Evolutionary conservation across 2,888 invertebrate species (phyloP).

Genomic region (Macaria notata): DNA sequence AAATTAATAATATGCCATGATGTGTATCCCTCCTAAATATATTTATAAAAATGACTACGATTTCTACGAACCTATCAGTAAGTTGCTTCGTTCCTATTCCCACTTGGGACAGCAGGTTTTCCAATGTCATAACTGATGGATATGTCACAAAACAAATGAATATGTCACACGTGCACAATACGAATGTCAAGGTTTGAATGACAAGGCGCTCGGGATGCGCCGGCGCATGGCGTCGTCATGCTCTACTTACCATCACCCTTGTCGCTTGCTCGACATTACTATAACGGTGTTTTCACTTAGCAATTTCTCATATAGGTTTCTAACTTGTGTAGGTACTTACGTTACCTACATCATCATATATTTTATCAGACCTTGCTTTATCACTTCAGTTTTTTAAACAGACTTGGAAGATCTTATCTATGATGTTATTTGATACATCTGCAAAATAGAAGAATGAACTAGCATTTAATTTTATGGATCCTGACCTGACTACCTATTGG

Average conservation of each 20-base stretch:
- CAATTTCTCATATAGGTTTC: slow-evolving; percentile 11
- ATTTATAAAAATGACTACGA: no score
- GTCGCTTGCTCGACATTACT: slow-evolving; percentile 40
- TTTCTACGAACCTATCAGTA: slow-evolving; percentile 58
- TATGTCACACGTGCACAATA: slow-evolving; percentile 43
- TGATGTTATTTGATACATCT: not conserved
- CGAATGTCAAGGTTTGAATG: slow-evolving; percentile 66
- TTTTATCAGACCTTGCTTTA: no score
- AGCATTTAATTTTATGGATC: no score
- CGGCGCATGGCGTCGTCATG: slow-evolving; percentile 48
- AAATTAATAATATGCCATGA: no score
- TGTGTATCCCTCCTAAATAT: no score
- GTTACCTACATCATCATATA: not conserved
- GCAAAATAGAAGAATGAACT: not conserved
- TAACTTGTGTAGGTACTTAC: not conserved
- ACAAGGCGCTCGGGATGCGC: slow-evolving; percentile 46
- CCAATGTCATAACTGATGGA: slow-evolving; percentile 55
- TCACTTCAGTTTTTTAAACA: no score
- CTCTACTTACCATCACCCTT: slow-evolving; percentile 52
- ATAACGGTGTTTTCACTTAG: slow-evolving; percentile 55
- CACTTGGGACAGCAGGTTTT: slow-evolving; percentile 62
- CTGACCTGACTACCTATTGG: no score
- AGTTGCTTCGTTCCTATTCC: slow-evolving; percentile 63
- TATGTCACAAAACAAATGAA: no score
- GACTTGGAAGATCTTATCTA: no score